Evolutionary conservation across 2,888 invertebrate genomes (phyloP).

Genomic region (Acanthosepion pharaonis): DNA sequence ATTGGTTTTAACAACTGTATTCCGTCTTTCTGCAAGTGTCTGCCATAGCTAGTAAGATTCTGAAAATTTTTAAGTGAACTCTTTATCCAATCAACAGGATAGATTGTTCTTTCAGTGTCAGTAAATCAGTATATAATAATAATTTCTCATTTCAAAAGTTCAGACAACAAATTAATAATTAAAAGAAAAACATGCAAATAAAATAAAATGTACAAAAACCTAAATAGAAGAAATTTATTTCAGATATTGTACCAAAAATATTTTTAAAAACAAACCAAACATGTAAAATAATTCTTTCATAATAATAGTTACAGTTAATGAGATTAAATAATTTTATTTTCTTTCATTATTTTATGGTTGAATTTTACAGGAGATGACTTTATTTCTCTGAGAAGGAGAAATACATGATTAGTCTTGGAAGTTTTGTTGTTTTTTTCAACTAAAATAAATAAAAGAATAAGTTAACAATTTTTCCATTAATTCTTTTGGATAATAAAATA

Average conservation of each 20-base stretch:
- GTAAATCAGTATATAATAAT: no score
- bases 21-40: no score
- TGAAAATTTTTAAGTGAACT: no score
- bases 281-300: background rate
- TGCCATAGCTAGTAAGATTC: no score
- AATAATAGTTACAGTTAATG: no score
- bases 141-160: background rate
- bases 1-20: no score
- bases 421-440: background rate
- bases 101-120: no score
- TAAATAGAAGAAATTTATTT: background rate
- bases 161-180: background rate
- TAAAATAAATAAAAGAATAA: background rate
- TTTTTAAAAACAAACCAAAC: background rate
- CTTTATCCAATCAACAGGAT: no score
- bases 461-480: no score
- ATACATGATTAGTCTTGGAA: background rate
- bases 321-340: no score
- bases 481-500: no score
- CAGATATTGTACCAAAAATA: background rate
- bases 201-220: background rate
- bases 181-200: background rate
- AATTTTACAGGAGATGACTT: background rate
- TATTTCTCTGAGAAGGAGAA: background rate
- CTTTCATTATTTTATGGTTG: no score